Percentiles rank a stretch among this genome's conserved stretches.
These are phyloP conservation scores for Varecia variegata DNA, from an alignment of 2,797 vertebrate genomes.

Conservation along the genomic window DNA sequence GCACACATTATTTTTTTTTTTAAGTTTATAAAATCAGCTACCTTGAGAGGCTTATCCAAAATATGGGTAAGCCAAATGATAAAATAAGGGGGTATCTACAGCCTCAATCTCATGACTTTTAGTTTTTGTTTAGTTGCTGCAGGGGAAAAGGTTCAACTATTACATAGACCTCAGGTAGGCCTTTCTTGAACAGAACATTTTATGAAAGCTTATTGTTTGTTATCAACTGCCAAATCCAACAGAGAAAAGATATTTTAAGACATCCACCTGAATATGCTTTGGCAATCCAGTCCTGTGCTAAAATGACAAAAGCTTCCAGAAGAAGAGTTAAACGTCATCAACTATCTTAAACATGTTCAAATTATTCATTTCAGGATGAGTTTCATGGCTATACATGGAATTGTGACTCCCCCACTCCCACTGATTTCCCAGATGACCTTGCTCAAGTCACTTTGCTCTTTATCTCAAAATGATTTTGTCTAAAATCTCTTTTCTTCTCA, in stretches of 20 bases:
- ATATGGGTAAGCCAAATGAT: background rate
- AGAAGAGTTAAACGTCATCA: constrained; percentile 8
- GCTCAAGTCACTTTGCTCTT: constrained; percentile 2
- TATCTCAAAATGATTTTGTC: constrained; percentile 7
- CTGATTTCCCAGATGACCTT: background rate
- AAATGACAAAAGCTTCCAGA: constrained; percentile 33
- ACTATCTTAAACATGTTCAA: constrained; percentile 29
- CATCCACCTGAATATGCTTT: constrained; percentile 17
- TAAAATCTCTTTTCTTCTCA: background rate
- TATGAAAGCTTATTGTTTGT: constrained; percentile 25
- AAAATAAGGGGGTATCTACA: background rate
- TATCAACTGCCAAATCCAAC: constrained; percentile 22
- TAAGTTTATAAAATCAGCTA: background rate
- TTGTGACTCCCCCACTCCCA: background rate
- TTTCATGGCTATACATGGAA: background rate
- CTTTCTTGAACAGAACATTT: constrained; percentile 32
- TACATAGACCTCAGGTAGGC: background rate
- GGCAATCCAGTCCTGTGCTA: background rate
- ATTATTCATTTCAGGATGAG: constrained; percentile 19
- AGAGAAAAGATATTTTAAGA: constrained; percentile 41
- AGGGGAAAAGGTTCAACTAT: background rate
- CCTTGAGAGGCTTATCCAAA: constrained; percentile 15
- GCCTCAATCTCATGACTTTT: background rate
- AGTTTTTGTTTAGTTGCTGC: constrained; percentile 10
- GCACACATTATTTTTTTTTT: background rate